These are phyloP conservation scores for Piezodorus guildinii DNA, from an alignment of 1,140 invertebrate genomes.

Conservation along the genomic window DNA sequence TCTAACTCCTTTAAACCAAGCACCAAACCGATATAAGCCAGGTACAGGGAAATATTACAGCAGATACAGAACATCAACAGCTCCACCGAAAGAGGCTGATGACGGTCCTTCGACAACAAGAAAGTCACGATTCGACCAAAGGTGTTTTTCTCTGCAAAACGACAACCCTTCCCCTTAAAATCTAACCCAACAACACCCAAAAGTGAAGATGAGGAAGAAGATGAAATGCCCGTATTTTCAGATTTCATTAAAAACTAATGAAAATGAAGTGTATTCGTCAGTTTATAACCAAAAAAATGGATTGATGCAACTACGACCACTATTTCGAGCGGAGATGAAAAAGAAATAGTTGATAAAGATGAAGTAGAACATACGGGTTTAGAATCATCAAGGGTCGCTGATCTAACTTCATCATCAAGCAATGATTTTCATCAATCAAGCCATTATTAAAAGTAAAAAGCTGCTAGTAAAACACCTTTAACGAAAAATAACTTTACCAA, in stretches of 20 bases:
- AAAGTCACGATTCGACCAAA: constrained; percentile 24
- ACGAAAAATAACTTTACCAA: constrained; percentile 35
- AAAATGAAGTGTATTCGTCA: constrained; percentile 21
- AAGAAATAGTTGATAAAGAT: constrained; percentile 13
- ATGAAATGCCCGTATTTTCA: neutral
- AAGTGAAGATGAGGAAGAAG: constrained; percentile 18
- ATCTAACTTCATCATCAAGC: constrained; percentile 39
- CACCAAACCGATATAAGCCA: constrained; percentile 30
- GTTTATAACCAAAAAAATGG: constrained; percentile 28
- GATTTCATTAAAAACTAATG: constrained; percentile 18
- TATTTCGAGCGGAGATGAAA: constrained; percentile 23
- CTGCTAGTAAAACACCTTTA: constrained; percentile 30
- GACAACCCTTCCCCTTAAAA: constrained; percentile 26
- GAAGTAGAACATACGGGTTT: constrained; percentile 32
- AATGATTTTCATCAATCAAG: constrained; percentile 37
- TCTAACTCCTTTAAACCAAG: constrained; percentile 33
- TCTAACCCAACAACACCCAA: constrained; percentile 5
- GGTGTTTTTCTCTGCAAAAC: constrained; percentile 29
- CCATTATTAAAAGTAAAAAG: constrained; percentile 36
- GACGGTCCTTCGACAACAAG: constrained; percentile 14
- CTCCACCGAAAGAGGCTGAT: constrained; percentile 17
- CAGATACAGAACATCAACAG: constrained; percentile 28
- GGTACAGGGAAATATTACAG: constrained; percentile 31
- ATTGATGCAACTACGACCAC: constrained; percentile 26
- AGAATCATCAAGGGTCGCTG: constrained; percentile 36